These are phyloP conservation scores for Bombus difficillimus DNA, from an alignment of 1,140 invertebrate species.

Conservation along the genomic window DNA sequence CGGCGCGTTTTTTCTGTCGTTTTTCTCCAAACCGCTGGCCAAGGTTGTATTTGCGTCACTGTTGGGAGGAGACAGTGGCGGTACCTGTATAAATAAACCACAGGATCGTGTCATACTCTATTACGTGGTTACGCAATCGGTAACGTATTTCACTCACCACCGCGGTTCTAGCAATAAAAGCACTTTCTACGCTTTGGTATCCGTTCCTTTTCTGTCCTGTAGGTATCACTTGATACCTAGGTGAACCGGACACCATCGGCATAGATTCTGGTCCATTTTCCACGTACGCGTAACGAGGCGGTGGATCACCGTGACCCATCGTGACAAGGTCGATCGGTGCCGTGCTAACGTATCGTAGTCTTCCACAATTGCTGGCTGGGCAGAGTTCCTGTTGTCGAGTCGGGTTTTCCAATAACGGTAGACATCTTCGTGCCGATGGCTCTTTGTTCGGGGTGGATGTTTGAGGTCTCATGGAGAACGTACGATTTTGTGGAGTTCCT, in stretches of 20 bases:
- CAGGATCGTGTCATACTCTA: not conserved
- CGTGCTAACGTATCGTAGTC: slow-evolving; percentile 72
- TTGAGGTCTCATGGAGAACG: slow-evolving; percentile 69
- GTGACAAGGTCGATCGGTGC: slow-evolving; percentile 67
- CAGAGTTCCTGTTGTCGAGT: slow-evolving; percentile 70
- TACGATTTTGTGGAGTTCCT: slow-evolving; percentile 74
- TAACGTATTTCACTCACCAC: slow-evolving; percentile 74
- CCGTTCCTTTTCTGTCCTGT: slow-evolving; percentile 66
- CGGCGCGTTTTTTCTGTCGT: slow-evolving; percentile 77
- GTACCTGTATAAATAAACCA: slow-evolving; percentile 72
- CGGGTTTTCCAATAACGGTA: slow-evolving; percentile 75
- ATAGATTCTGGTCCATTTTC: slow-evolving; percentile 73
- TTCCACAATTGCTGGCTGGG: slow-evolving; percentile 73
- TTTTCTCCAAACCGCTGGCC: slow-evolving; percentile 78
- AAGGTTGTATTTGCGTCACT: slow-evolving; percentile 80
- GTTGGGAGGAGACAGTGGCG: slow-evolving; percentile 78
- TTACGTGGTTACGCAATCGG: not conserved
- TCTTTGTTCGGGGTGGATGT: slow-evolving; percentile 81
- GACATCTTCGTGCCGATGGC: slow-evolving; percentile 78
- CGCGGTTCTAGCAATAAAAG: slow-evolving; percentile 81
- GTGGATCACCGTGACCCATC: slow-evolving; percentile 63
- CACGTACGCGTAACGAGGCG: slow-evolving; percentile 72
- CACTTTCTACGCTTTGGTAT: slow-evolving; percentile 78
- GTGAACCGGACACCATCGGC: slow-evolving; percentile 76
- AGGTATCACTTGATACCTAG: slow-evolving; percentile 75